phyloP scores from a whole-genome alignment of 1,140 invertebrate species.

The Lysiphlebus fabarum region DNA sequence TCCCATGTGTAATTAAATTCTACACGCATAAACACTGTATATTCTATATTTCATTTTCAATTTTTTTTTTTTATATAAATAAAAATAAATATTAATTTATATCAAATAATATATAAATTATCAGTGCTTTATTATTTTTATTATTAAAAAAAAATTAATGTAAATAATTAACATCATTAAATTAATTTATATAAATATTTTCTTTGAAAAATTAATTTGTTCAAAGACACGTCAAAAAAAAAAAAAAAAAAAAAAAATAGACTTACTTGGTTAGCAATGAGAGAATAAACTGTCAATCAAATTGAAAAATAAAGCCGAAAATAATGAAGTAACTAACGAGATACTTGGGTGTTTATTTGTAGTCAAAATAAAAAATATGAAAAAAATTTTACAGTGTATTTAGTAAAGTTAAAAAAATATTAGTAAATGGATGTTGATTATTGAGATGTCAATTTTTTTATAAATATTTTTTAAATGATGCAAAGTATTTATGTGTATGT shows the following conservation, averaged over 20 bases:
- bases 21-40: slow-evolving; percentile 1
- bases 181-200: no score
- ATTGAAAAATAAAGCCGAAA: slow-evolving; percentile 9
- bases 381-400: slow-evolving; percentile 49
- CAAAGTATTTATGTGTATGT: not conserved
- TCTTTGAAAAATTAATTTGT: not conserved
- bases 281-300: slow-evolving; percentile 18
- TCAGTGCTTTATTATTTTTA: no score
- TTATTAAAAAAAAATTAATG: no score
- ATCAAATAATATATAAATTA: no score
- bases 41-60: not conserved
- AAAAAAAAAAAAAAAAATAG: not conserved
- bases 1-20: slow-evolving; percentile 34
- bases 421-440: not conserved
- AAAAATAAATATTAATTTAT: no score
- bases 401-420: slow-evolving; percentile 29
- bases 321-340: slow-evolving; percentile 18
- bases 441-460: no score
- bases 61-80: no score
- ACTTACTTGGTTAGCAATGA: not conserved
- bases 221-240: not conserved
- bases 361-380: slow-evolving; percentile 21
- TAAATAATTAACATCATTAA: no score
- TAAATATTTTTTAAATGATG: not conserved
- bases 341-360: no score